Evolutionary conservation across 2,113 vertebrate genomes (phyloP).

Genomic region (Brienomyrus brachyistius): DNA sequence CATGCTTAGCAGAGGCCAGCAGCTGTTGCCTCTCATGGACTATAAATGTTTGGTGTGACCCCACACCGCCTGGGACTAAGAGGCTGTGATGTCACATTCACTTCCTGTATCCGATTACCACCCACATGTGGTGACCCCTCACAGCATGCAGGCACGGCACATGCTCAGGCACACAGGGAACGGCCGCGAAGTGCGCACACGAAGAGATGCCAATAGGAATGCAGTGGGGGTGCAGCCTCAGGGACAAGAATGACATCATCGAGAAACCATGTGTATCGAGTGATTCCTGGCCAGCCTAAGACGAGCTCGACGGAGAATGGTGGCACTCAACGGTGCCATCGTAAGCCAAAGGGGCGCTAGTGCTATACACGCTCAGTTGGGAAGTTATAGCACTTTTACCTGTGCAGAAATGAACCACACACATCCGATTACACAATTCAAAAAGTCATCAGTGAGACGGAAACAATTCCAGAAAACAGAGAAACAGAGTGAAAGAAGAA

Average conservation of each 20-base stretch:
- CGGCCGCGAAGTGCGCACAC: not conserved
- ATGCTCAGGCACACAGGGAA: not conserved
- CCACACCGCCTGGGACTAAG: not conserved
- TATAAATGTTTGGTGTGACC: not conserved
- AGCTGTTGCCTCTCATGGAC: slow-evolving; percentile 10
- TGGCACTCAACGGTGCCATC: not conserved
- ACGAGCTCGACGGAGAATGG: not conserved
- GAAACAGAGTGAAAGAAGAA: not conserved
- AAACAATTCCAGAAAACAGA: not conserved
- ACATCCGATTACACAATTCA: not conserved
- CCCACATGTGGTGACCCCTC: not conserved
- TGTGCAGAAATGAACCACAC: not conserved
- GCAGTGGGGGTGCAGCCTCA: not conserved
- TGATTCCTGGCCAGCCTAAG: not conserved
- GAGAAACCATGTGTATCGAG: not conserved
- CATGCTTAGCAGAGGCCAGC: not conserved
- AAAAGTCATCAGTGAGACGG: not conserved
- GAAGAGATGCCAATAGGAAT: not conserved
- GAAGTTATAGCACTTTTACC: not conserved
- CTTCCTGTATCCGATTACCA: slow-evolving; percentile 16
- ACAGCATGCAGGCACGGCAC: not conserved
- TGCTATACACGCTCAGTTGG: too few relatives aligned
- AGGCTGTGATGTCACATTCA: not conserved
- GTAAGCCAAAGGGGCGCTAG: not conserved
- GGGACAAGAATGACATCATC: not conserved